A percentile compares a stretch with the other conserved stretches of the same genome.
These are phyloP conservation scores for Oxyruncus cristatus DNA, from an alignment of 2,113 vertebrate species.

Conservation along the genomic window DNA sequence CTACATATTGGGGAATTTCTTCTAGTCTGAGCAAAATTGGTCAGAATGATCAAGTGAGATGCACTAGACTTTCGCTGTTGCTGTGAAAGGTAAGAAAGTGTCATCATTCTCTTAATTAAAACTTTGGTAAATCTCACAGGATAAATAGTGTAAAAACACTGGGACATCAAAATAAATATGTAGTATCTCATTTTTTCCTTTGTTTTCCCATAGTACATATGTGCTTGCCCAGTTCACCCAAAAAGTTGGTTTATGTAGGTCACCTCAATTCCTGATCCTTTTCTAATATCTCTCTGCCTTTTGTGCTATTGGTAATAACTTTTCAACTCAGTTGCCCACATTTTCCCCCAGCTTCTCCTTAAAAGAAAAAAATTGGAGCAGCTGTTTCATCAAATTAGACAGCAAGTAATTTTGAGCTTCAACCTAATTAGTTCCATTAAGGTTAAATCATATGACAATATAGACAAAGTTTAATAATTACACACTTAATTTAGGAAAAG, in stretches of 20 bases:
- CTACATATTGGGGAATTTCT: not conserved
- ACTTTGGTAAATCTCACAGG: not conserved
- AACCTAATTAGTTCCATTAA: constrained; percentile 65
- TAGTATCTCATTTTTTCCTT: not conserved
- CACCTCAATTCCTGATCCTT: not conserved
- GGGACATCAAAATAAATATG: not conserved
- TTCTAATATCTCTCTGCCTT: not conserved
- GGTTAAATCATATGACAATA: constrained; percentile 46
- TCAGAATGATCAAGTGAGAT: not conserved
- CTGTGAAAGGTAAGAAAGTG: not conserved
- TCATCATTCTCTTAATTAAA: not conserved
- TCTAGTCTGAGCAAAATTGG: not conserved
- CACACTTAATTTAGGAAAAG: constrained; percentile 53
- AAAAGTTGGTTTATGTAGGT: not conserved
- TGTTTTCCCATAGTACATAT: not conserved
- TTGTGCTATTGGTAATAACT: not conserved
- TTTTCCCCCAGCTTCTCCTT: not conserved
- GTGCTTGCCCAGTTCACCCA: not conserved
- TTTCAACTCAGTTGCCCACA: not conserved
- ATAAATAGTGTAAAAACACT: not conserved
- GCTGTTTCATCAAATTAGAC: constrained; percentile 6
- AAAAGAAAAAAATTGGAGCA: not conserved
- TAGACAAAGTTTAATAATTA: constrained; percentile 59
- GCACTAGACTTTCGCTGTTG: not conserved
- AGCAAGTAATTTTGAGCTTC: constrained; percentile 39